phyloP scores from a whole-genome alignment of 1,140 invertebrate species.

The Mercenaria mercenaria region DNA sequence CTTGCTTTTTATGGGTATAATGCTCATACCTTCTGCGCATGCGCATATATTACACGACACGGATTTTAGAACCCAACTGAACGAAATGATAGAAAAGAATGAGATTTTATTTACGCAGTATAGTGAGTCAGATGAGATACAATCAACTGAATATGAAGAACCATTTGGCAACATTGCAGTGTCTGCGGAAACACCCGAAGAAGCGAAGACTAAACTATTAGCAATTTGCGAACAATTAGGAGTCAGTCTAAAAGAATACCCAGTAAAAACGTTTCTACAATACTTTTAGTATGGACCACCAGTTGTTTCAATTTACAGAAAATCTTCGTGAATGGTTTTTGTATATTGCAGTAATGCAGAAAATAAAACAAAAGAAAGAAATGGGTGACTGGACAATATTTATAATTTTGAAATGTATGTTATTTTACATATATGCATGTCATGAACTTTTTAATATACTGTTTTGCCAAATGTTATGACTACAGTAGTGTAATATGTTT shows the following conservation, averaged over 20 bases:
- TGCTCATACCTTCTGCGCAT: slow-evolving; percentile 73
- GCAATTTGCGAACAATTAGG: slow-evolving; percentile 57
- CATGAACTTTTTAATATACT: no score
- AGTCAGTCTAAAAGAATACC: slow-evolving; percentile 59
- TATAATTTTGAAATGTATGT: no score
- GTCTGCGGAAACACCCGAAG: not conserved
- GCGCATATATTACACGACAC: slow-evolving; percentile 44
- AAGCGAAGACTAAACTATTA: slow-evolving; percentile 63
- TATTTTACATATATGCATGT: no score
- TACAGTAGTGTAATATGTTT: no score
- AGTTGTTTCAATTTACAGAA: no score
- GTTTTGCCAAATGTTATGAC: no score
- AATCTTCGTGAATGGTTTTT: no score
- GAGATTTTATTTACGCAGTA: slow-evolving; percentile 67
- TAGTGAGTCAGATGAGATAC: slow-evolving; percentile 3
- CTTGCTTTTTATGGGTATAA: slow-evolving; percentile 69
- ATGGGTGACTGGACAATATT: no score
- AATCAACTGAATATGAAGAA: slow-evolving; percentile 49
- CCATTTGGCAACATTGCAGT: slow-evolving; percentile 74
- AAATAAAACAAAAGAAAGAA: no score
- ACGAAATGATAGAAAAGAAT: slow-evolving; percentile 43
- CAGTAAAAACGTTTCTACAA: slow-evolving; percentile 63
- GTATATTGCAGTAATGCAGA: no score
- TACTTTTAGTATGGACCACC: no score
- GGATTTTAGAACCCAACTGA: not conserved